Base-by-base conservation (phyloP, 2,888 invertebrate genomes). In the Tryphoninae sp. region DNA sequence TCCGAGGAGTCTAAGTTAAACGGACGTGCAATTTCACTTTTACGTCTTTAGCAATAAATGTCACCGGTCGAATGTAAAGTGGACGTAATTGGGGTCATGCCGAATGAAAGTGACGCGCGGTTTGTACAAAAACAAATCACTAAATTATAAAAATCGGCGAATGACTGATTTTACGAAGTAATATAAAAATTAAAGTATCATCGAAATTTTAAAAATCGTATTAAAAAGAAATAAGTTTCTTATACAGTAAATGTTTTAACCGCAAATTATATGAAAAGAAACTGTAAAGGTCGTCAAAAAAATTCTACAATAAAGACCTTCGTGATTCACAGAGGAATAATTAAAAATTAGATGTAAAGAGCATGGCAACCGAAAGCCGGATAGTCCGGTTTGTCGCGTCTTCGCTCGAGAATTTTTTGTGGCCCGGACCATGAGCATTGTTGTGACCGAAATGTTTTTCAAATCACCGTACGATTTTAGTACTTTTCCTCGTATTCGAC, bases 381-480 rank as follows among this genome's bases (percentile, higher is more conserved):
- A 75, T 69, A 80, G 86, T 84, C 85, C 86, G 85, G 85, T 87
- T 86, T 84, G 67, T 80, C 81, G 40, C 23, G 49, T 69, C 42
- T 67, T 67, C 55, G 40, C 33, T 45, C 49, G 69, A 40, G 62
- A 42, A 65, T 73, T 53, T 55, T 73, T 72, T 40, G 62, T 22
- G 42, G 40, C 45, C 22, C n/a, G 23, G 9, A 49, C 45, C 51
- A 6, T 51, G 16, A 49, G 55, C 11, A 42, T 9, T n/a, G 64
- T 49, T 45, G 33, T 6, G 33, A 45, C 2, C 2, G 45, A 59
- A 71, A 64, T 72, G n/a, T 61, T 61, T n/a, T 42, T 51, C 49
- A 9, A 45, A 68, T 74, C 23, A 9, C 22, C 33, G 9, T 22
- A 19, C 59, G 6, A 16, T 26, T 23, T 16, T 42, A 0, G n/a